Evolutionary conservation across 35 echinoderm and acorn worm genomes (phyloP).

Genomic region (Acanthaster planci): DNA sequence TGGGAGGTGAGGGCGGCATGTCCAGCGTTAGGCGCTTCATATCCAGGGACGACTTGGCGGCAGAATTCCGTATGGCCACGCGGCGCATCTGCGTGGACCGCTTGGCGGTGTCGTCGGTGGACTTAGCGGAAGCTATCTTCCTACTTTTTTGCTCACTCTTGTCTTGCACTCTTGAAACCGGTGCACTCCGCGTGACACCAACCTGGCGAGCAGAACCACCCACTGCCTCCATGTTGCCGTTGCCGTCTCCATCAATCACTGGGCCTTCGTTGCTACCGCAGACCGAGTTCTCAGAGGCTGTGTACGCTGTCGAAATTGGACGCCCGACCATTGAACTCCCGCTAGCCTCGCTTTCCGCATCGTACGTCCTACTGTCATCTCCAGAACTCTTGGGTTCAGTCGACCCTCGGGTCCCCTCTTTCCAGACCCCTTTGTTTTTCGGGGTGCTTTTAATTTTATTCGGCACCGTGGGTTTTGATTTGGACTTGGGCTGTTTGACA

Average conservation of each 20-base stretch:
- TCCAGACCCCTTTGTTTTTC: too few relatives aligned
- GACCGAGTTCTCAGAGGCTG: background rate
- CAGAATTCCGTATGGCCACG: background rate
- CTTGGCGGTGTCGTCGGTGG: background rate
- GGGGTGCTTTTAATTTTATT: background rate
- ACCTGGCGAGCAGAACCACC: background rate
- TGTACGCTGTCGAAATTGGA: slow-evolving; percentile 28
- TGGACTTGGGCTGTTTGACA: background rate
- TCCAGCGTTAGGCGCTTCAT: background rate
- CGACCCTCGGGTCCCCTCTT: background rate
- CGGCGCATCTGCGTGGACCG: background rate
- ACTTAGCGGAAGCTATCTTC: slow-evolving; percentile 6
- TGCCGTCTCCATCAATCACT: background rate
- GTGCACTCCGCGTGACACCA: background rate
- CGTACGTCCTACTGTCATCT: background rate
- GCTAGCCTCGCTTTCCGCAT: background rate
- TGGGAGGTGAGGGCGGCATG: background rate
- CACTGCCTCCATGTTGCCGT: background rate
- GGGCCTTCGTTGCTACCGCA: background rate
- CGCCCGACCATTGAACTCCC: slow-evolving; percentile 6
- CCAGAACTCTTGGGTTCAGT: background rate
- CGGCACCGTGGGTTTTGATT: background rate
- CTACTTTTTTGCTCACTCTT: background rate
- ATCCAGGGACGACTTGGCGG: background rate
- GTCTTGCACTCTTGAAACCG: background rate